These are phyloP conservation scores for Chrysemys picta DNA, from an alignment of 2,113 vertebrate genomes.

Conservation along the genomic window DNA sequence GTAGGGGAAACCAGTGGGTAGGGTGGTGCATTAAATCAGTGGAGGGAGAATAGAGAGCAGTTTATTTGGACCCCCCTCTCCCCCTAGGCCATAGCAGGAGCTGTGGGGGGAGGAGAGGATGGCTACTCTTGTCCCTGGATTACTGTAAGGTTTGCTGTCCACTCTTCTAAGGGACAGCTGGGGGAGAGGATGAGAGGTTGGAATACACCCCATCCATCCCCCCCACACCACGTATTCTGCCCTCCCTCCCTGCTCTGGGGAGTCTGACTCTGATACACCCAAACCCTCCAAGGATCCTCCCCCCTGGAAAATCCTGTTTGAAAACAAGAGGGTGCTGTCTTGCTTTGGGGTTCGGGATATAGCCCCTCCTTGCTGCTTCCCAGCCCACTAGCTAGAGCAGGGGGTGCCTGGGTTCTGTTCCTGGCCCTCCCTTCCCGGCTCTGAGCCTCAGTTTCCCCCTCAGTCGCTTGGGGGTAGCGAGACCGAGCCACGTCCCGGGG, in stretches of 20 bases:
- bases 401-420: background rate
- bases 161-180: background rate
- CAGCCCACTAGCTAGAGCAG: background rate
- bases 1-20: background rate
- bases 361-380: background rate
- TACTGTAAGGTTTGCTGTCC: background rate
- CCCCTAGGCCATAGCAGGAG: background rate
- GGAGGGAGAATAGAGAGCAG: background rate
- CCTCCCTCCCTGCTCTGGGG: background rate
- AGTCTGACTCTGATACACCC: background rate
- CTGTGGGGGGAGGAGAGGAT: background rate
- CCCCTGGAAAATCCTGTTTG: background rate
- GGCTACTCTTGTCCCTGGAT: background rate
- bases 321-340: background rate
- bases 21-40: background rate
- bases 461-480: background rate
- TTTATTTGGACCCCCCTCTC: background rate
- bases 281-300: background rate
- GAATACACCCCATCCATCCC: background rate
- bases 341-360: background rate
- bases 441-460: background rate
- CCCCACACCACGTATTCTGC: background rate
- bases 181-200: background rate
- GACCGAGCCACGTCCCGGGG: background rate
- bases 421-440: background rate